These are phyloP conservation scores for Taphrorychus bicolor DNA, from an alignment of 2,888 invertebrate genomes.

Conservation along the genomic window DNA sequence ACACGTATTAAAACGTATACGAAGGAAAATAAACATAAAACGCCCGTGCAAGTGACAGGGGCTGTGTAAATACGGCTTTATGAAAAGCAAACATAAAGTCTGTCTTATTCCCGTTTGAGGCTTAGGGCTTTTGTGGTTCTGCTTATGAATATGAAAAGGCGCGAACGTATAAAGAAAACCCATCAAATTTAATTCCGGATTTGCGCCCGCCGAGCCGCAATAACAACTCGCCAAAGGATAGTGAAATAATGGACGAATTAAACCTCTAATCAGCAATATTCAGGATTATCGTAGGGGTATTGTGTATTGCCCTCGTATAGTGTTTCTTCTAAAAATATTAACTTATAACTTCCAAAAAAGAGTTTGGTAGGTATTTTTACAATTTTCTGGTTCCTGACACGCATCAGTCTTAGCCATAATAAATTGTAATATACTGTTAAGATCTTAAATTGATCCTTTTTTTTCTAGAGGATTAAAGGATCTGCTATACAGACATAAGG, in stretches of 20 bases:
- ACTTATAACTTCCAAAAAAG: too few species aligned
- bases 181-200: constrained; percentile 36
- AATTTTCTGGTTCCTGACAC: too few species aligned
- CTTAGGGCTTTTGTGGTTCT: constrained; percentile 22
- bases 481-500: too few species aligned
- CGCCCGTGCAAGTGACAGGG: constrained; percentile 30
- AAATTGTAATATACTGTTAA: too few species aligned
- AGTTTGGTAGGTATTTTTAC: too few species aligned
- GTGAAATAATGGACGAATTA: constrained; percentile 2
- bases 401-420: too few species aligned
- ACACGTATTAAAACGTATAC: constrained; percentile 31
- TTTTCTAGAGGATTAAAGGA: too few species aligned
- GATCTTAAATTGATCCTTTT: too few species aligned
- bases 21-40: constrained; percentile 40
- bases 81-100: constrained; percentile 38
- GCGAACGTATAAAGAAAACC: constrained; percentile 35
- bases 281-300: background rate
- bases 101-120: constrained; percentile 26
- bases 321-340: too few species aligned
- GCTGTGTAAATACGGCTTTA: constrained; percentile 40
- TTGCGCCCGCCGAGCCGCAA: constrained; percentile 8
- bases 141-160: constrained; percentile 40
- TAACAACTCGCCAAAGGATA: constrained; percentile 2
- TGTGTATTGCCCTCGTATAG: too few species aligned
- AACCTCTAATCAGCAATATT: background rate